phyloP scores from a whole-genome alignment of 2,113 vertebrate species.

The Myiozetetes cayanensis region DNA sequence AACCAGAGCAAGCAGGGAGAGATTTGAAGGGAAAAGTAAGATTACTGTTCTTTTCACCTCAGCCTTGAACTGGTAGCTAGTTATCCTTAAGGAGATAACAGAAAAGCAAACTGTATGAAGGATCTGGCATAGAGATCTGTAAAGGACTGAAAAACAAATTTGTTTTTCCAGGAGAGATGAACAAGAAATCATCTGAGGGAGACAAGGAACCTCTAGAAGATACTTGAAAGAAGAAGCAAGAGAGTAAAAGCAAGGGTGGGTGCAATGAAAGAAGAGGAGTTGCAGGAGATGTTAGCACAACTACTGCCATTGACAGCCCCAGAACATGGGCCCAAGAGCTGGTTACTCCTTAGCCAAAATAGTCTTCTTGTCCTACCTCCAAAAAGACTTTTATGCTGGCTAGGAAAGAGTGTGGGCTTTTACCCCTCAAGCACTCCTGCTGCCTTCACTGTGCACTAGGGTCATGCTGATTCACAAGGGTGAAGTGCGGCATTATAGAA shows the following conservation, averaged over 20 bases:
- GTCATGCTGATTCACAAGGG: no score
- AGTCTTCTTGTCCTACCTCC: neutral
- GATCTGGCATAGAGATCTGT: neutral
- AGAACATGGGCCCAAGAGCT: neutral
- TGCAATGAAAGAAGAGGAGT: neutral
- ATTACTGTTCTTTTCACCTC: neutral
- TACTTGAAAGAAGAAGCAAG: neutral
- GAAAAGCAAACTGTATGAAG: neutral
- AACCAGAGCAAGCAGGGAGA: neutral
- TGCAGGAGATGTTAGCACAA: neutral
- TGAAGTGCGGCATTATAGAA: neutral
- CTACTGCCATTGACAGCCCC: neutral
- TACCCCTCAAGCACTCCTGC: neutral
- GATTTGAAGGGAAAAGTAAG: neutral
- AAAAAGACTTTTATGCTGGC: neutral
- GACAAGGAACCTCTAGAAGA: neutral
- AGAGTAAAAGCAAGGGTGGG: neutral
- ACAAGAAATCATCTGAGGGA: neutral
- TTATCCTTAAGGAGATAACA: neutral
- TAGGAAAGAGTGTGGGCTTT: neutral
- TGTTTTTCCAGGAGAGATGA: neutral
- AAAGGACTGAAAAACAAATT: neutral
- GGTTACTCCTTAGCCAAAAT: neutral
- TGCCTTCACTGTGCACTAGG: fast-evolving
- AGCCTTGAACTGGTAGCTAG: neutral